phyloP scores from a whole-genome alignment of 2,888 invertebrate genomes.

The Scaptomyza caliginosa region DNA sequence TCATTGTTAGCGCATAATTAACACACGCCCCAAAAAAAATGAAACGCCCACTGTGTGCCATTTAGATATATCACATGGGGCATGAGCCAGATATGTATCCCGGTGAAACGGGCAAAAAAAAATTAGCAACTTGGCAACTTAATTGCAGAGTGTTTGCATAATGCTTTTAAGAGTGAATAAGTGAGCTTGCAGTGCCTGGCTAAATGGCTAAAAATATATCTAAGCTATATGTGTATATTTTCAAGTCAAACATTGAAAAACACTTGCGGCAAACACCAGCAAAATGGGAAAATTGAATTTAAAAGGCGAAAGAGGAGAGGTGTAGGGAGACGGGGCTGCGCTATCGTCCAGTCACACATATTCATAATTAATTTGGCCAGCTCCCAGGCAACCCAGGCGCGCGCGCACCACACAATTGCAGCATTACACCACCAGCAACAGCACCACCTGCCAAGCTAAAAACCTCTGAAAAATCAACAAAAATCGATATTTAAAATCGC shows the following conservation, averaged over 20 bases:
- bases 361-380: constrained; percentile 82
- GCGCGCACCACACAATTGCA: constrained; percentile 1
- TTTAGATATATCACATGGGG: constrained; percentile 63
- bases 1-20: constrained; percentile 76
- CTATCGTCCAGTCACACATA: constrained; percentile 39
- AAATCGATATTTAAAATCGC: constrained; percentile 84
- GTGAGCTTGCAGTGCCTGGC: constrained; percentile 45
- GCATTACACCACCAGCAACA: constrained; percentile 24
- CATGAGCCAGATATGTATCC: constrained; percentile 6
- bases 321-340: neutral
- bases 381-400: constrained; percentile 22
- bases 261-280: constrained; percentile 60
- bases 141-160: constrained; percentile 76
- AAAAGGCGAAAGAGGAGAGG: neutral
- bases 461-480: constrained; percentile 81
- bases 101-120: neutral
- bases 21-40: constrained; percentile 40
- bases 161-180: constrained; percentile 66
- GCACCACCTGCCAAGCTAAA: constrained; percentile 59
- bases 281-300: constrained; percentile 70
- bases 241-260: constrained; percentile 75
- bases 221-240: constrained; percentile 41
- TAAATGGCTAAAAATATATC: constrained; percentile 66
- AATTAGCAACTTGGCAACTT: constrained; percentile 54
- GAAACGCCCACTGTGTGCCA: constrained; percentile 44